A percentile compares a stretch with the other conserved stretches of the same genome.
Evolutionary conservation across 1,140 invertebrate genomes (phyloP).

Genomic region (Calephelis nemesis): DNA sequence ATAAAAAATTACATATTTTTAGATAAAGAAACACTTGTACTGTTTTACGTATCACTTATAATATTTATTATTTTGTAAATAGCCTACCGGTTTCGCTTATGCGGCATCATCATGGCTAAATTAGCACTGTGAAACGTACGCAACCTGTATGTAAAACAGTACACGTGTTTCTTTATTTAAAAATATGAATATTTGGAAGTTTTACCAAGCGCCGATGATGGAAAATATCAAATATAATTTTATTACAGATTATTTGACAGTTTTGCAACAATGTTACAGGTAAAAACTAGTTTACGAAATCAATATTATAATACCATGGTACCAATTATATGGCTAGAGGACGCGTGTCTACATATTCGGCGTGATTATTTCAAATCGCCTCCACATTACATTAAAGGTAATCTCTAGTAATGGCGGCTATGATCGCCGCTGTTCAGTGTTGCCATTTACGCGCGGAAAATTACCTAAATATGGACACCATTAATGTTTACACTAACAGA

Average conservation of each 20-base stretch:
- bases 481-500: constrained; percentile 23
- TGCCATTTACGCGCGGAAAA: constrained; percentile 49
- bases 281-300: neutral
- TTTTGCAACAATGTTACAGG: neutral
- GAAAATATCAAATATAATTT: too few relatives aligned
- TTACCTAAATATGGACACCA: constrained; percentile 52
- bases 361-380: constrained; percentile 76
- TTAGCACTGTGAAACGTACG: too few relatives aligned
- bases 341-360: constrained; percentile 57
- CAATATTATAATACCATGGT: constrained; percentile 37
- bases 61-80: too few relatives aligned
- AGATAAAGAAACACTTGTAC: too few relatives aligned
- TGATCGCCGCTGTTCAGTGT: constrained; percentile 53
- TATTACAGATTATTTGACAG: constrained; percentile 1
- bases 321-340: constrained; percentile 61
- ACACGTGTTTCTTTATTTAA: too few relatives aligned
- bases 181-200: too few relatives aligned
- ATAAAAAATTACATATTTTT: too few relatives aligned
- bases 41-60: too few relatives aligned
- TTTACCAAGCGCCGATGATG: too few relatives aligned
- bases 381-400: constrained; percentile 73
- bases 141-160: too few relatives aligned
- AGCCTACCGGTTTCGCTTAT: too few relatives aligned
- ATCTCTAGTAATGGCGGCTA: constrained; percentile 67
- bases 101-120: too few relatives aligned